Conservation (phyloP, 64 coral and sea anemone species). For the Astreopora myriophthalma region DNA sequence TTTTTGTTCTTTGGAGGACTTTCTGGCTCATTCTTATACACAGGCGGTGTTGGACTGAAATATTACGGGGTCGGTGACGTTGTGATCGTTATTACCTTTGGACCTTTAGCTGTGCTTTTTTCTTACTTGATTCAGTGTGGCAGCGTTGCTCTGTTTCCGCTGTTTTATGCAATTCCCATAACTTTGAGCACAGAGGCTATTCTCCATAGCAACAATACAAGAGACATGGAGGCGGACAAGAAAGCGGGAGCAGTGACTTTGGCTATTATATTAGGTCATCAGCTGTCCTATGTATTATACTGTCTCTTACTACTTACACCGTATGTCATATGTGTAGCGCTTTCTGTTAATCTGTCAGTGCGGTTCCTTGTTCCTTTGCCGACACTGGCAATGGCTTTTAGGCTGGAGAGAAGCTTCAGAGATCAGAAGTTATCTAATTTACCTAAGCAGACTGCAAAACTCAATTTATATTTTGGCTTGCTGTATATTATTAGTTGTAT, state of each 20-base stretch:
- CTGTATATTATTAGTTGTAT: slow-evolving; percentile 81
- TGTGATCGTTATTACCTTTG: slow-evolving; percentile 97
- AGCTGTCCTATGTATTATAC: slow-evolving; percentile 85
- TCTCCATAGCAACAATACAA: slow-evolving; percentile 96
- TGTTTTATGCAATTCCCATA: slow-evolving; percentile 86
- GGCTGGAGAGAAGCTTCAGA: slow-evolving; percentile 83
- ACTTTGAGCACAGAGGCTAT: slow-evolving; percentile 94
- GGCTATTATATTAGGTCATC: slow-evolving; percentile 81
- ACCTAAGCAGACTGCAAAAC: slow-evolving; percentile 82
- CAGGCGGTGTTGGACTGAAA: slow-evolving; percentile 94
- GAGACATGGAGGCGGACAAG: slow-evolving; percentile 86
- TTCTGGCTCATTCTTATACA: slow-evolving; percentile 99
- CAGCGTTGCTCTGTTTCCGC: slow-evolving; percentile 60
- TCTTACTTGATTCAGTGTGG: slow-evolving; percentile 91
- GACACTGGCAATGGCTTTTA: slow-evolving; percentile 83
- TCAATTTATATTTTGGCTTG: slow-evolving; percentile 91
- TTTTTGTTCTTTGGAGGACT: slow-evolving; percentile 96
- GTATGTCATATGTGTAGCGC: slow-evolving; percentile 83
- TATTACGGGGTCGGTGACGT: slow-evolving; percentile 96
- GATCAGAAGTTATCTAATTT: slow-evolving; percentile 57
- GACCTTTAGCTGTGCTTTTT: slow-evolving; percentile 92
- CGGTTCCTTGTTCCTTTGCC: slow-evolving; percentile 73
- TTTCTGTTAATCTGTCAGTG: slow-evolving; percentile 86
- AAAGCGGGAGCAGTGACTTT: slow-evolving; percentile 86
- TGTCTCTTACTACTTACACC: slow-evolving; percentile 89